Evolutionary conservation across 1,140 invertebrate species (phyloP).

Genomic region (Drosophila repleta): DNA sequence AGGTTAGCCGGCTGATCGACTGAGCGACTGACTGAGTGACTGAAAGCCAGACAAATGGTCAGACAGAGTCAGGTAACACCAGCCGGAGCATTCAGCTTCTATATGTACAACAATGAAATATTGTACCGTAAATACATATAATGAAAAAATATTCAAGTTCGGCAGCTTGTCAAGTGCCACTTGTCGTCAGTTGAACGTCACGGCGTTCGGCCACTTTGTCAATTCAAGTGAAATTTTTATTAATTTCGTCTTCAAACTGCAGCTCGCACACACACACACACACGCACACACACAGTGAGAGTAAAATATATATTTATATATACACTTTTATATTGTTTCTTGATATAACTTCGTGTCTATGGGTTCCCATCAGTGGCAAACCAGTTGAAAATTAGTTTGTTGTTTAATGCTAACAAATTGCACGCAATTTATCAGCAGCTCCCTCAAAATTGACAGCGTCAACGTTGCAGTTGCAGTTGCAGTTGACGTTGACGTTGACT

Average conservation of each 20-base stretch:
- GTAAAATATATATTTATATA: conserved; percentile 25
- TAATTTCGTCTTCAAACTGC: conserved; percentile 78
- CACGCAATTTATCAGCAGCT: conserved; percentile 69
- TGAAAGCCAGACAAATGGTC: conserved; percentile 19
- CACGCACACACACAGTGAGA: conserved; percentile 14
- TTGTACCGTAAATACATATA: conserved; percentile 48
- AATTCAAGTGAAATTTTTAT: conserved; percentile 83
- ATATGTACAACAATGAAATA: conserved; percentile 77
- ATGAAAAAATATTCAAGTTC: conserved; percentile 73
- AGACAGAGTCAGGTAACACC: conserved; percentile 36
- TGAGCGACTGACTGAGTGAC: conserved; percentile 20
- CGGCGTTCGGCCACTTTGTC: conserved; percentile 80
- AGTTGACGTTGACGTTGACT: not conserved
- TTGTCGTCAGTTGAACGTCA: conserved; percentile 82
- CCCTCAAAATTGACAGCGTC: conserved; percentile 36
- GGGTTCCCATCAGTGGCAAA: conserved; percentile 59
- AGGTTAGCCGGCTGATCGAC: conserved; percentile 62
- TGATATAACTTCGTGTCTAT: conserved; percentile 34
- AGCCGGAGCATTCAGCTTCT: conserved; percentile 38
- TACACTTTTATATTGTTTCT: conserved; percentile 31
- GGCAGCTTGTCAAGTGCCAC: conserved; percentile 82
- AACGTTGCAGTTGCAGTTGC: not conserved
- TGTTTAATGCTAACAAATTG: conserved; percentile 80
- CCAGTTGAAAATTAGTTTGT: conserved; percentile 65
- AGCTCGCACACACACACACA: conserved; percentile 46